Evolutionary conservation across 2,797 vertebrate species (phyloP).

Genomic region (Notoglanidium macrostoma): DNA sequence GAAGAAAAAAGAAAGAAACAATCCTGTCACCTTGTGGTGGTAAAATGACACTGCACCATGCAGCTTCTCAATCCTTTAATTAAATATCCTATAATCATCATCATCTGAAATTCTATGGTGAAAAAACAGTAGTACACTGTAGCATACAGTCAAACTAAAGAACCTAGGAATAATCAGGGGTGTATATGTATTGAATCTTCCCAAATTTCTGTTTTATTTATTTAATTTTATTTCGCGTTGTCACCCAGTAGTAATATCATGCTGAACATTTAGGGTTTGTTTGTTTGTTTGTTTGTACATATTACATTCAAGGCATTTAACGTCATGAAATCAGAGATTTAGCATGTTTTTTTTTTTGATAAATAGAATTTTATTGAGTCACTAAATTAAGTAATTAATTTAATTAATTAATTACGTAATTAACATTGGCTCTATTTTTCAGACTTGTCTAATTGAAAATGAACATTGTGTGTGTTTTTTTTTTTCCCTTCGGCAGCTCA

Average conservation of each 20-base stretch:
- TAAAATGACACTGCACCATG: constrained; percentile 54
- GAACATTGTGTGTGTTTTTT: neutral
- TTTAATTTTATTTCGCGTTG: no score
- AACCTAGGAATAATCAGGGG: no score
- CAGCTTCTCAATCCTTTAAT: neutral
- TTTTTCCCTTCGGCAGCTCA: neutral
- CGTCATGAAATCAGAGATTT: neutral
- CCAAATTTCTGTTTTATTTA: no score
- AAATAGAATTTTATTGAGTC: neutral
- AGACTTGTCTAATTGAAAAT: neutral
- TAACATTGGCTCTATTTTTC: neutral
- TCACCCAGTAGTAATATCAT: no score
- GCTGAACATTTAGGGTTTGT: neutral
- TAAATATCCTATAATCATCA: no score
- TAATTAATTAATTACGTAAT: neutral
- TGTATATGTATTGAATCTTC: no score
- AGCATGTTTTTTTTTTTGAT: neutral
- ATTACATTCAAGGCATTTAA: neutral
- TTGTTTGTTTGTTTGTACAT: neutral
- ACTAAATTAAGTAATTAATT: neutral
- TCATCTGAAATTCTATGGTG: neutral
- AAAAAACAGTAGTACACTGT: neutral
- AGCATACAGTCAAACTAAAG: no score
- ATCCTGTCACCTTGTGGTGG: constrained; percentile 76
- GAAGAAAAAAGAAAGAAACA: constrained; percentile 62